Conservation (phyloP, 2,797 vertebrate species). For the Loriculus beryllinus region DNA sequence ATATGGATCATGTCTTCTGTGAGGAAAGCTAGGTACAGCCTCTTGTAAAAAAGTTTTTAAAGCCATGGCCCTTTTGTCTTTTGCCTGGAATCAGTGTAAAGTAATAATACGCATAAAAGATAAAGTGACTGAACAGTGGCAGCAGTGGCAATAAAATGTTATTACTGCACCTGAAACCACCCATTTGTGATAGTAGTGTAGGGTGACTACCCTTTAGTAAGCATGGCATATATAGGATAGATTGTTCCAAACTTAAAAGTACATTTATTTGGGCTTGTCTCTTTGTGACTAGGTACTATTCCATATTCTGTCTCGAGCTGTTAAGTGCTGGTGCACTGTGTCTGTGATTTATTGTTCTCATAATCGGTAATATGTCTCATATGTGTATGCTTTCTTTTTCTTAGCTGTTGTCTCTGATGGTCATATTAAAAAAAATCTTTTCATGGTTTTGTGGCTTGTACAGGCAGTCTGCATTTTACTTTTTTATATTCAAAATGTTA, state of each 20-base stretch:
- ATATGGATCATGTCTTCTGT: background rate
- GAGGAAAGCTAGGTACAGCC: background rate
- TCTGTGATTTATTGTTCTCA: constrained; percentile 72
- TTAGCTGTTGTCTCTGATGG: constrained; percentile 65
- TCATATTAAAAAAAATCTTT: constrained; percentile 71
- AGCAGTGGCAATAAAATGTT: background rate
- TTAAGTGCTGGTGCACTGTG: constrained; percentile 62
- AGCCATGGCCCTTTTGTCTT: background rate
- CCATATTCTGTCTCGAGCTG: constrained; percentile 55
- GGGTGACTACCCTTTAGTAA: background rate
- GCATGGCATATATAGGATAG: background rate
- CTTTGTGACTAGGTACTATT: constrained; percentile 40
- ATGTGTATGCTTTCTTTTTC: constrained; percentile 53
- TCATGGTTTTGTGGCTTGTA: constrained; percentile 54
- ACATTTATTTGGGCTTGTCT: constrained; percentile 38
- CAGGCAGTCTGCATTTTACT: constrained; percentile 37
- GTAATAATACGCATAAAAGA: background rate
- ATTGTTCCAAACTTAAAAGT: constrained; percentile 43
- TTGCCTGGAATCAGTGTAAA: background rate
- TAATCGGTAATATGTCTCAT: constrained; percentile 73
- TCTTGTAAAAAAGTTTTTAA: background rate
- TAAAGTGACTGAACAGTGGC: background rate
- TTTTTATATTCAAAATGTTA: constrained; percentile 52
- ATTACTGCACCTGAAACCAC: background rate
- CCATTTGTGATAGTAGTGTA: background rate